Conservation (phyloP, 1,140 invertebrate species). For the Chironomus tepperi region DNA sequence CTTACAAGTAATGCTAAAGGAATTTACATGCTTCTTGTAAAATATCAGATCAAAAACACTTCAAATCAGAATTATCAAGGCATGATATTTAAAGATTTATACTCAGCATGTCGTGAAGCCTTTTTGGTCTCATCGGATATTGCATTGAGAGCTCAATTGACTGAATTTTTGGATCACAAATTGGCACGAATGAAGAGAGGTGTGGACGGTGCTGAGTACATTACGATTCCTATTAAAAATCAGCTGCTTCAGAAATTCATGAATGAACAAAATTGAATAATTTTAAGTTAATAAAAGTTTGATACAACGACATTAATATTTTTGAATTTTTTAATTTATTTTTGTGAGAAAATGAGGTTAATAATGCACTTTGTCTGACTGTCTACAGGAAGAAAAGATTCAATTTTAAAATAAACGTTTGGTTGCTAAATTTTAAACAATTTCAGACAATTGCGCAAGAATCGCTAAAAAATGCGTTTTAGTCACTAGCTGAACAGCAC, state of each 20-base stretch:
- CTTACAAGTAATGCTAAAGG: constrained; percentile 78
- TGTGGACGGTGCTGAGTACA: constrained; percentile 68
- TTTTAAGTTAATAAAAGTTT: neutral
- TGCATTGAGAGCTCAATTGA: constrained; percentile 77
- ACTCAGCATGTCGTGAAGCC: constrained; percentile 68
- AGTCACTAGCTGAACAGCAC: too few species aligned
- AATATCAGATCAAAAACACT: constrained; percentile 67
- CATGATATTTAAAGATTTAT: constrained; percentile 78
- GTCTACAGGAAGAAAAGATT: too few species aligned
- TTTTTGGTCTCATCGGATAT: constrained; percentile 86
- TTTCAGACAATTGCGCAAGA: too few species aligned
- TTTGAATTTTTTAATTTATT: too few species aligned
- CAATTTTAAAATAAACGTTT: too few species aligned
- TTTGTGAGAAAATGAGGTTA: too few species aligned
- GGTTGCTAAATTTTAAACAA: too few species aligned
- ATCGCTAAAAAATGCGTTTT: too few species aligned
- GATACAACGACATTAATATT: too few species aligned
- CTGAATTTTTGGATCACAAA: constrained; percentile 90
- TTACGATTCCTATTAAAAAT: constrained; percentile 70
- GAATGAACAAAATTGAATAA: constrained; percentile 42
- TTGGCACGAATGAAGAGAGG: constrained; percentile 71
- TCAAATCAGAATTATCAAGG: constrained; percentile 64
- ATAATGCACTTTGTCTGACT: too few species aligned
- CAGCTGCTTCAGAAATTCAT: constrained; percentile 67
- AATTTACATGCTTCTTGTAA: constrained; percentile 74